Percentiles rank a stretch among this genome's conserved stretches.
Conservation (phyloP, 2,113 vertebrate genomes). For the Pseudolaguvia tuberculata region DNA sequence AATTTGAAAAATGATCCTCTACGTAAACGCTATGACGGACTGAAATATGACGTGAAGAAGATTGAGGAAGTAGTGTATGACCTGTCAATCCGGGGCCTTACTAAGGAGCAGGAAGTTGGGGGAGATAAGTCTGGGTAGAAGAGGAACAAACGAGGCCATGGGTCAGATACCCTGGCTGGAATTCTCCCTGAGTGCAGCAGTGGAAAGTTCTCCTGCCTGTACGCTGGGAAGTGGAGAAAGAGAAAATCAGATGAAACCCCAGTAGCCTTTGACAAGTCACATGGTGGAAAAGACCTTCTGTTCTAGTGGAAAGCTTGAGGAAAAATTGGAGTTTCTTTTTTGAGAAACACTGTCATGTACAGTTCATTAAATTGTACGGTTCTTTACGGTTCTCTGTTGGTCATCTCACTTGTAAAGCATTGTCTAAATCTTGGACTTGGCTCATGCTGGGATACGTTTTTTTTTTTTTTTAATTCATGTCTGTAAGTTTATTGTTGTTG, state of each 20-base stretch:
- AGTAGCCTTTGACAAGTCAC: conserved; percentile 50
- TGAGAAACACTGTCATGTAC: conserved; percentile 39
- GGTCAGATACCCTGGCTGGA: conserved; percentile 37
- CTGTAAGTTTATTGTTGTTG: background rate
- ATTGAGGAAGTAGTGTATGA: conserved; percentile 98
- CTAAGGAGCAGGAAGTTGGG: conserved; percentile 70
- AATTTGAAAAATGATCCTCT: conserved; percentile 97
- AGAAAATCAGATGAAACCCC: conserved; percentile 31
- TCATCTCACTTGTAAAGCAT: conserved; percentile 28
- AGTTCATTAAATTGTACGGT: conserved; percentile 34
- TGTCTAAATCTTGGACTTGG: conserved; percentile 11
- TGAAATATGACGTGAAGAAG: conserved; percentile 98
- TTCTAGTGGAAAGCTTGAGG: conserved; percentile 8
- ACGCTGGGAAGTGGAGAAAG: conserved; percentile 25
- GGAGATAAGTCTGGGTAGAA: conserved; percentile 68
- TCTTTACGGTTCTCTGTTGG: conserved; percentile 26
- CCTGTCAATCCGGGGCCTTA: conserved; percentile 90
- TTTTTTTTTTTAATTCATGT: background rate
- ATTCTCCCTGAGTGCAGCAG: conserved; percentile 46
- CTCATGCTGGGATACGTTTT: background rate
- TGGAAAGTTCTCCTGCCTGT: conserved; percentile 48
- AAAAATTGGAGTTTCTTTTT: conserved; percentile 31
- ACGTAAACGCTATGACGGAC: conserved; percentile 93
- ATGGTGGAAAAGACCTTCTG: too few species aligned
- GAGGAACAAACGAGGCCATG: conserved; percentile 37